phyloP scores from a whole-genome alignment of 2,888 invertebrate genomes.

The Caenorhabditis sp. region DNA sequence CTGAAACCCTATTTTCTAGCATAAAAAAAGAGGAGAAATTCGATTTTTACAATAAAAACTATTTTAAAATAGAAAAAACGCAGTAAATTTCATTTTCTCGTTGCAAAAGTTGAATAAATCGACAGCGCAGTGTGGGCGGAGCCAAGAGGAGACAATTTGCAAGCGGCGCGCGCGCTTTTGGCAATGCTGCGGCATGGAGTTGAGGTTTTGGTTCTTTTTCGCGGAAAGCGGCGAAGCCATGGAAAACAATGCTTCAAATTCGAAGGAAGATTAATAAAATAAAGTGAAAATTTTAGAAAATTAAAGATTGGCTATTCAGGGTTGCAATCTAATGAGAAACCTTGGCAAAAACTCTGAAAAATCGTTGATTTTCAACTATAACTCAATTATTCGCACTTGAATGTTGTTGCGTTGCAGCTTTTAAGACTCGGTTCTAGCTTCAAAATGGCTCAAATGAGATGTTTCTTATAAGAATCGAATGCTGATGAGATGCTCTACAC shows the following conservation, averaged over 20 bases:
- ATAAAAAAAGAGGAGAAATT: neutral
- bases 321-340: no score
- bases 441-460: no score
- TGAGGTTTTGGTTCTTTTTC: slow-evolving; percentile 1
- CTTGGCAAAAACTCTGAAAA: no score
- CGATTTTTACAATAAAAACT: neutral
- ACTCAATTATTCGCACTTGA: no score
- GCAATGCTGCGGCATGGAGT: slow-evolving; percentile 23
- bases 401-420: no score
- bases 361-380: no score
- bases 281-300: no score
- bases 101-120: slow-evolving; percentile 3
- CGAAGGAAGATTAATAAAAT: neutral
- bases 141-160: neutral
- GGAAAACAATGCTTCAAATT: no score
- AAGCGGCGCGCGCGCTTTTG: slow-evolving; percentile 15
- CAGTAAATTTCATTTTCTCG: neutral
- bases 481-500: no score
- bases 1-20: neutral
- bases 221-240: neutral
- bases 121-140: slow-evolving; percentile 25
- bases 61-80: neutral
- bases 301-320: no score
- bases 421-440: no score
- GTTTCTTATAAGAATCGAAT: no score